Conservation (phyloP, 2,888 invertebrate species). For the Syrphus vitripennis region DNA sequence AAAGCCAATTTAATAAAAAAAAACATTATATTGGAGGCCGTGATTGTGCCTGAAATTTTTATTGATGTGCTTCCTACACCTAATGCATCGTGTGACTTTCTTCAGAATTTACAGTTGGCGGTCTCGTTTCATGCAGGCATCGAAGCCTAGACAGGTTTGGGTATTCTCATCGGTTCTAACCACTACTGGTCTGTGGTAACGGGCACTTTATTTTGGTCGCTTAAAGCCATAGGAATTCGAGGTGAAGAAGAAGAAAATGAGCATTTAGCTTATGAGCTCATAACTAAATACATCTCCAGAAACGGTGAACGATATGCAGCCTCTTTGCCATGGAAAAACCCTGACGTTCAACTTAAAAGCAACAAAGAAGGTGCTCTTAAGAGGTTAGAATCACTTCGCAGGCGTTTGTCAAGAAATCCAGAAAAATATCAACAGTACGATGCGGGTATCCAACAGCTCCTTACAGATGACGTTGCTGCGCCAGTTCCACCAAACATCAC, state of each 20-base stretch:
- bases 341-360: not conserved
- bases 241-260: conserved; percentile 20
- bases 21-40: not conserved
- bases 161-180: conserved; percentile 29
- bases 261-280: conserved; percentile 9
- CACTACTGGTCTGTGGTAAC: conserved; percentile 13
- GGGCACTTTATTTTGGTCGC: conserved; percentile 5
- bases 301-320: conserved; percentile 36
- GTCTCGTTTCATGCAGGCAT: not conserved
- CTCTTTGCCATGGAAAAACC: conserved; percentile 32
- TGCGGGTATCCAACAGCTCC: conserved; percentile 15
- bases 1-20: not conserved
- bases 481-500: not conserved
- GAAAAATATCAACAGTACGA: conserved; percentile 14
- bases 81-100: not conserved
- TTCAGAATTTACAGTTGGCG: conserved; percentile 15
- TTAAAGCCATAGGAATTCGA: conserved; percentile 11
- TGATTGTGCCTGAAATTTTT: conserved; percentile 30
- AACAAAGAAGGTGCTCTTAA: not conserved
- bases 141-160: not conserved
- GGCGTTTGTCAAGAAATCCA: conserved; percentile 19
- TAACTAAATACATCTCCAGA: conserved; percentile 17
- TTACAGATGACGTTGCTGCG: conserved; percentile 17
- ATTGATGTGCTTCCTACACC: not conserved
- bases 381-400: not conserved